Evolutionary conservation across 64 coral and sea anemone genomes (phyloP).

Genomic region (Pocillopora damicornis): DNA sequence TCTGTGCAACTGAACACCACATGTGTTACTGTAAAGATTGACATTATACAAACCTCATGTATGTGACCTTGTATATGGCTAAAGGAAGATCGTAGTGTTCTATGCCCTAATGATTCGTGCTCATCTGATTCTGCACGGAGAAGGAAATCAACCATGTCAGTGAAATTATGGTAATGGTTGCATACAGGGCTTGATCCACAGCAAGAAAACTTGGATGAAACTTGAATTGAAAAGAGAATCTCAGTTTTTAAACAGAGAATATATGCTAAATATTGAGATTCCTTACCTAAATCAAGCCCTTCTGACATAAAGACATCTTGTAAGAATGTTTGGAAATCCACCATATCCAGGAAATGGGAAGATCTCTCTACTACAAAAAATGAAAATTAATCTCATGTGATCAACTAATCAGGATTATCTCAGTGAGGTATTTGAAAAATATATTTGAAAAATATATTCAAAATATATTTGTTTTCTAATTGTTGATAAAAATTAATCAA

Average conservation of each 20-base stretch:
- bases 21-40: neutral
- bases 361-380: constrained; percentile 51
- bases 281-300: constrained; percentile 29
- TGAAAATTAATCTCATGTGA: neutral
- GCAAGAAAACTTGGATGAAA: no score
- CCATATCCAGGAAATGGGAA: constrained; percentile 59
- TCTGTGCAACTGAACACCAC: no score
- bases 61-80: constrained; percentile 50
- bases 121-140: constrained; percentile 34
- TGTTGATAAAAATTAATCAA: neutral
- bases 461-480: neutral
- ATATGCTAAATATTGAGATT: neutral
- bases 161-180: neutral
- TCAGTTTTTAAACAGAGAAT: neutral
- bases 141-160: neutral
- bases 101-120: neutral
- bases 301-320: constrained; percentile 56
- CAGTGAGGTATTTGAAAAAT: neutral
- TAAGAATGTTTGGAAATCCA: constrained; percentile 72
- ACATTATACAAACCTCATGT: constrained; percentile 24
- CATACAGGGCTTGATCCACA: no score
- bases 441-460: no score
- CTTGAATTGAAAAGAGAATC: no score
- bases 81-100: constrained; percentile 14
- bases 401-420: neutral